phyloP scores from a whole-genome alignment of 2,797 vertebrate genomes.

The Cacajao melanocephalus region DNA sequence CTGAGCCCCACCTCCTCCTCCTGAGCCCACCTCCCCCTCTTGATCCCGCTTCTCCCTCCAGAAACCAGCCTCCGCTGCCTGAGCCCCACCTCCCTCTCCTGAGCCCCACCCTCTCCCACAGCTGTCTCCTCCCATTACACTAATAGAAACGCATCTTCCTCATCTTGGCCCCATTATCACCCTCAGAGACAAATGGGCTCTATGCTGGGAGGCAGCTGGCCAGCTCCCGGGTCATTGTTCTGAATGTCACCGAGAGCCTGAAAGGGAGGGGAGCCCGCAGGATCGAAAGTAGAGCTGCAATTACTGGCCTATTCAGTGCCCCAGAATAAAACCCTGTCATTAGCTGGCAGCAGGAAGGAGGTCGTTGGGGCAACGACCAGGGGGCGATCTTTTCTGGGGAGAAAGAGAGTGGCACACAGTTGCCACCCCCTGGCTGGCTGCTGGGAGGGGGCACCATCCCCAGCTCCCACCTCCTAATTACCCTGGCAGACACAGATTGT shows the following conservation, averaged over 20 bases:
- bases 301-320: conserved; percentile 81
- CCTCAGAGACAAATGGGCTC: conserved; percentile 79
- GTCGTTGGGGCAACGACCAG: conserved; percentile 52
- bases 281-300: conserved; percentile 76
- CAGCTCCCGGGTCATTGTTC: conserved; percentile 82
- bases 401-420: neutral
- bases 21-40: accelerated
- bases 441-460: neutral
- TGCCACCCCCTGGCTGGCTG: neutral
- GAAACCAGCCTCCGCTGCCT: no score
- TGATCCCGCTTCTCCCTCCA: neutral
- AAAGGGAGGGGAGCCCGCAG: conserved; percentile 6
- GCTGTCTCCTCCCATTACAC: conserved; percentile 74
- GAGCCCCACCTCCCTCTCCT: neutral
- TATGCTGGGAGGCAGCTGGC: conserved; percentile 72
- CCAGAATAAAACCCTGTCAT: conserved; percentile 76
- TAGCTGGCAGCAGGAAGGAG: conserved; percentile 63
- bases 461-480: neutral
- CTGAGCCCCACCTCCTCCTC: no score
- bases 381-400: neutral
- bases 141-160: conserved; percentile 80
- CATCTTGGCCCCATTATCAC: conserved; percentile 75
- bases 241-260: conserved; percentile 74
- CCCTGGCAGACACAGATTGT: neutral
- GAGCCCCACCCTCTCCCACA: neutral